These are phyloP conservation scores for Drosophila quinaria DNA, from an alignment of 2,888 invertebrate species.

Conservation along the genomic window DNA sequence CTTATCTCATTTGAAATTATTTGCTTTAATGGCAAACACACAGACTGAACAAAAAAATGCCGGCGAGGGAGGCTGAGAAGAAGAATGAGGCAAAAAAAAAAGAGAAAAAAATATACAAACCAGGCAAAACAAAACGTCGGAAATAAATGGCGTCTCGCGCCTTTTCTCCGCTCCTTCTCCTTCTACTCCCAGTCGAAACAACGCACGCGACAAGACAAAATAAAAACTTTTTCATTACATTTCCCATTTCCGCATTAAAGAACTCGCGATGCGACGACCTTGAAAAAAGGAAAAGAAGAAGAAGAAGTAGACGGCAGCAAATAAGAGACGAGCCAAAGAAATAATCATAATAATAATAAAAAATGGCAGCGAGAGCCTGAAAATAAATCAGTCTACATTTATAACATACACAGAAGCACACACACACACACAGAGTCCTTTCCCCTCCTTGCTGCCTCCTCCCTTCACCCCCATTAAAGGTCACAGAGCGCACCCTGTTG, in stretches of 20 bases:
- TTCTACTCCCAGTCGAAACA: background rate
- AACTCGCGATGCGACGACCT: constrained; percentile 70
- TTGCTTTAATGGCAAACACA: constrained; percentile 72
- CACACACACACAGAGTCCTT: background rate
- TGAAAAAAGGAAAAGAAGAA: constrained; percentile 48
- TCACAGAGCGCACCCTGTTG: constrained; percentile 25
- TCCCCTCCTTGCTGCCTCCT: too few species aligned
- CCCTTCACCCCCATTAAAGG: constrained; percentile 30
- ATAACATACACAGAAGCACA: constrained; percentile 25
- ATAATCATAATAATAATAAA: constrained; percentile 80
- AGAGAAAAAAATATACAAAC: constrained; percentile 13
- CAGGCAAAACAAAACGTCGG: constrained; percentile 54
- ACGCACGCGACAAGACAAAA: constrained; percentile 43
- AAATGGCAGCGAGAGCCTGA: constrained; percentile 71
- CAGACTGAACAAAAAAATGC: constrained; percentile 25
- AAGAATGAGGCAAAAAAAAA: background rate
- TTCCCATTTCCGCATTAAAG: constrained; percentile 75
- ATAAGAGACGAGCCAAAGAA: constrained; percentile 60
- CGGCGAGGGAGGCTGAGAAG: background rate
- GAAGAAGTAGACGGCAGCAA: constrained; percentile 34
- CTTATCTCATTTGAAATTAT: constrained; percentile 80
- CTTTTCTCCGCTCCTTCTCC: constrained; percentile 16
- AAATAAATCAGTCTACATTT: constrained; percentile 79
- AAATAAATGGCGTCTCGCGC: constrained; percentile 63
- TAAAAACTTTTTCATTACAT: constrained; percentile 79